Conservation (phyloP, 2,888 invertebrate genomes). For the Dynastes maya region DNA sequence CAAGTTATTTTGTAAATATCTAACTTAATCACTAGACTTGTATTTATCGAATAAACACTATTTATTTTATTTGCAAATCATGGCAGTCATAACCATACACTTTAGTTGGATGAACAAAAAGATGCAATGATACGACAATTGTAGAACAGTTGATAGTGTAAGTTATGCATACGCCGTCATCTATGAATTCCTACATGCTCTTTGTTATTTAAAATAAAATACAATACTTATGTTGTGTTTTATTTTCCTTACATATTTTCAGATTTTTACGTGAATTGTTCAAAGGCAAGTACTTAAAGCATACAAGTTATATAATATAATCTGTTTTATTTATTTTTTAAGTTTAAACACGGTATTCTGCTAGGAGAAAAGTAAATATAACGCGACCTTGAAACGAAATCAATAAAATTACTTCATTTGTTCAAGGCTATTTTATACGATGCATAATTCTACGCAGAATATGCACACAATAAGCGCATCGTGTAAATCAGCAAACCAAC, state of each 20-base stretch:
- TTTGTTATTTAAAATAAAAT: conserved; percentile 63
- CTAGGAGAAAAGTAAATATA: no score
- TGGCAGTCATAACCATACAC: conserved; percentile 60
- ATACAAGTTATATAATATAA: no score
- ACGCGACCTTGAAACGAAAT: no score
- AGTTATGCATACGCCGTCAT: conserved; percentile 63
- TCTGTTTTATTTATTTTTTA: no score
- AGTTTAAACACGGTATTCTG: no score
- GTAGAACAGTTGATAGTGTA: conserved; percentile 61
- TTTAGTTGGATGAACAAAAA: conserved; percentile 59
- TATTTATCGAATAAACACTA: conserved; percentile 62
- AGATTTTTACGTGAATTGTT: neutral
- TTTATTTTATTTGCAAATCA: conserved; percentile 63
- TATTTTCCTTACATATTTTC: conserved; percentile 36
- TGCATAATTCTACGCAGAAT: no score
- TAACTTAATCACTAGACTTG: conserved; percentile 62
- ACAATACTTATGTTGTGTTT: conserved; percentile 51
- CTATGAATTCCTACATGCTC: conserved; percentile 64
- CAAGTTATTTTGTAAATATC: conserved; percentile 61
- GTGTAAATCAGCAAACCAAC: no score
- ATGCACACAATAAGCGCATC: no score
- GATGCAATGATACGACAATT: conserved; percentile 58
- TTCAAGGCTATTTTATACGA: no score
- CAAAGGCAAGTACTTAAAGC: neutral
- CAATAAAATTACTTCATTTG: no score